These are phyloP conservation scores for Episyrphus balteatus DNA, from an alignment of 1,140 invertebrate genomes.

Conservation along the genomic window DNA sequence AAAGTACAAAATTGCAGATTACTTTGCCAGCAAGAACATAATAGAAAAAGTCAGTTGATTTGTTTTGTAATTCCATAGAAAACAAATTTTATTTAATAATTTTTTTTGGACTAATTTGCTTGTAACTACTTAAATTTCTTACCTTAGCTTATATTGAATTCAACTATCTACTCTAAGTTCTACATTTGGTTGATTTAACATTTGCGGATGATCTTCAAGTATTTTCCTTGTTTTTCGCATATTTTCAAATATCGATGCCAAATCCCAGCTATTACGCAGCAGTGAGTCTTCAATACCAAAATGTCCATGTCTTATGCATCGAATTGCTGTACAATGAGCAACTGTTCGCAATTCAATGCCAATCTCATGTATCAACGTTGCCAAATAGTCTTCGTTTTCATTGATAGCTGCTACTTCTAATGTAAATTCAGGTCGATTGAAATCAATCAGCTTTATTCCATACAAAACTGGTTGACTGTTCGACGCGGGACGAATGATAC, in stretches of 20 bases:
- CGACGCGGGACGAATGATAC: constrained; percentile 60
- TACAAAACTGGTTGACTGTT: constrained; percentile 68
- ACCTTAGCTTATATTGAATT: background rate
- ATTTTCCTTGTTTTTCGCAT: constrained; percentile 46
- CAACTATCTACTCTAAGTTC: constrained; percentile 7
- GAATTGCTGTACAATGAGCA: constrained; percentile 68
- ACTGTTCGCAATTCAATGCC: constrained; percentile 63
- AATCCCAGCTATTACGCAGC: constrained; percentile 70
- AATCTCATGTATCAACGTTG: constrained; percentile 63
- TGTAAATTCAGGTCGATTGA: constrained; percentile 73
- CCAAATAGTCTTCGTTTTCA: constrained; percentile 65
- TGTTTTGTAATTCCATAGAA: too few species aligned
- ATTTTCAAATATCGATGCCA: constrained; percentile 63
- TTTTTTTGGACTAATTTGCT: too few species aligned
- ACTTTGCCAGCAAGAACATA: too few species aligned
- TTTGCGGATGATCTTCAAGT: constrained; percentile 40
- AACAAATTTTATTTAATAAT: too few species aligned
- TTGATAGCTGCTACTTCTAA: constrained; percentile 82
- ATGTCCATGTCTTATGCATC: constrained; percentile 70
- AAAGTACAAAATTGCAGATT: too few species aligned
- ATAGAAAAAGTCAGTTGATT: too few species aligned
- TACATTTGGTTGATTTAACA: constrained; percentile 35
- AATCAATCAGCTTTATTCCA: constrained; percentile 73
- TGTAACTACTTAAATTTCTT: too few species aligned
- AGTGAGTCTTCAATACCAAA: constrained; percentile 69